phyloP scores from a whole-genome alignment of 2,797 vertebrate species.

The Chelidonichthys spinosus region DNA sequence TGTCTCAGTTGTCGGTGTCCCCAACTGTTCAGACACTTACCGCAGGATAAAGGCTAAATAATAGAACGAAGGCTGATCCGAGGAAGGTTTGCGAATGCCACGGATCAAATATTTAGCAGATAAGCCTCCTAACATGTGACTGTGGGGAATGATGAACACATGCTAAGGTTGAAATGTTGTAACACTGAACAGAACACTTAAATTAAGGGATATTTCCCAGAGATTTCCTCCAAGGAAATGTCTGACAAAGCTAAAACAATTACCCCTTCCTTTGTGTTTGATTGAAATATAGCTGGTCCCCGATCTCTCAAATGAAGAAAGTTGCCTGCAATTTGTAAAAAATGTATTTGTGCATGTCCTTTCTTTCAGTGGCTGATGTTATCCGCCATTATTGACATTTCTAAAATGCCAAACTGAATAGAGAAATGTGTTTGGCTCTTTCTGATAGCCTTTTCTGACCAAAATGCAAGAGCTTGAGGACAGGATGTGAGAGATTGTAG shows the following conservation, averaged over 20 bases:
- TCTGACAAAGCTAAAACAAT: neutral
- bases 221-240: neutral
- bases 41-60: conserved; percentile 33
- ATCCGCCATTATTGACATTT: neutral
- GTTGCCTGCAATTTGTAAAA: neutral
- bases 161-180: neutral
- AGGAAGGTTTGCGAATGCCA: conserved; percentile 18
- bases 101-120: conserved; percentile 50
- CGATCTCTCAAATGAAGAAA: neutral
- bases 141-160: neutral
- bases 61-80: conserved; percentile 10
- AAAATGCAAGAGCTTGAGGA: no score
- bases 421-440: neutral
- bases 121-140: conserved; percentile 6
- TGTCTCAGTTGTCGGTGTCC: conserved; percentile 1
- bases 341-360: neutral
- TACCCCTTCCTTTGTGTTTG: neutral
- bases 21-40: conserved; percentile 1
- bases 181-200: neutral
- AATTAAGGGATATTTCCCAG: neutral
- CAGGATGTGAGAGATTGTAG: no score
- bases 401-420: conserved; percentile 1
- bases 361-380: neutral
- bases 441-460: neutral
- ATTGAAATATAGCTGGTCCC: neutral